Percentiles rank a stretch among this genome's conserved stretches.
phyloP scores from a whole-genome alignment of 2,888 invertebrate species.

The Caenorhabditis sp. region DNA sequence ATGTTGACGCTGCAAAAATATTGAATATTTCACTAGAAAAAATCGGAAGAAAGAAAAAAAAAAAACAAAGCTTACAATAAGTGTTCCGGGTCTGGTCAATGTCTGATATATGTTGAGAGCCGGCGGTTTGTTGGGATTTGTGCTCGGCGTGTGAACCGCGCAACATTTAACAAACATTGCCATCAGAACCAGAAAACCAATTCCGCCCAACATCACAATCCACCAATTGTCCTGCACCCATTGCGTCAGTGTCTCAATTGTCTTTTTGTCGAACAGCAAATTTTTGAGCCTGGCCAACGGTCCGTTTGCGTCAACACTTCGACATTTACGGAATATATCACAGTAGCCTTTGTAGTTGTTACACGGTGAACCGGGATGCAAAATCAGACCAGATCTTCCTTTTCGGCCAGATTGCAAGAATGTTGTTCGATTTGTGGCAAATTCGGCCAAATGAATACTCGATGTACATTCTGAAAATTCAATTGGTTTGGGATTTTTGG shows the following conservation, averaged over 20 bases:
- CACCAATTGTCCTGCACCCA: slow-evolving; percentile 85
- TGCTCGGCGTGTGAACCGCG: slow-evolving; percentile 98
- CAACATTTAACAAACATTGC: slow-evolving; percentile 98
- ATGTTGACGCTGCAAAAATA: slow-evolving; percentile 41
- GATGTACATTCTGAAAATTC: slow-evolving; percentile 65
- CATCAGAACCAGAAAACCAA: slow-evolving; percentile 92
- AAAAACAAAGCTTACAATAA: slow-evolving; percentile 45
- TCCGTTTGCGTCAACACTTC: slow-evolving; percentile 97
- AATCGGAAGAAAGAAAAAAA: too few species aligned
- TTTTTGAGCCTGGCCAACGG: slow-evolving; percentile 90
- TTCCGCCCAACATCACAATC: slow-evolving; percentile 88
- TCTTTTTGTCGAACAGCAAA: slow-evolving; percentile 63
- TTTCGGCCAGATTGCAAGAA: slow-evolving; percentile 60
- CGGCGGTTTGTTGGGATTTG: slow-evolving; percentile 95
- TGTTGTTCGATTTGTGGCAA: slow-evolving; percentile 51
- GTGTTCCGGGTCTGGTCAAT: slow-evolving; percentile 74
- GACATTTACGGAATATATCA: slow-evolving; percentile 97
- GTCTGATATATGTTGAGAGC: slow-evolving; percentile 88
- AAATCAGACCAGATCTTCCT: slow-evolving; percentile 70
- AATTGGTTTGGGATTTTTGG: not conserved
- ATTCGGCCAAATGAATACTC: slow-evolving; percentile 65
- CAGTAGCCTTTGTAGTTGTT: slow-evolving; percentile 95
- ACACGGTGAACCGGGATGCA: slow-evolving; percentile 94
- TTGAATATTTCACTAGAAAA: not conserved
- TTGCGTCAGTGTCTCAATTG: slow-evolving; percentile 63